These are phyloP conservation scores for Ichneumoninae sp. DNA, from an alignment of 2,888 invertebrate species.

Conservation along the genomic window DNA sequence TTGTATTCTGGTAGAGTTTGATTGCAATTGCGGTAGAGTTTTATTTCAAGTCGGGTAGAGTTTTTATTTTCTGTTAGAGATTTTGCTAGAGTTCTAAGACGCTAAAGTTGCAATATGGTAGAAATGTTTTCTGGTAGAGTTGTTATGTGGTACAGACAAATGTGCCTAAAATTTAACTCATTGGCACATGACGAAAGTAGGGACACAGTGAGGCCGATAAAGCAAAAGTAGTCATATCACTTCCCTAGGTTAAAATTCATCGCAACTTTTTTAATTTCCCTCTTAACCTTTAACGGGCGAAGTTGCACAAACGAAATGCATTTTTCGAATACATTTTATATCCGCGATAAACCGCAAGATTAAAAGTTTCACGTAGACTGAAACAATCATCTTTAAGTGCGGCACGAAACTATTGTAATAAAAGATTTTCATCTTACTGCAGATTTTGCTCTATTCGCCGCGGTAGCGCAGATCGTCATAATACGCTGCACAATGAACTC, in stretches of 20 bases:
- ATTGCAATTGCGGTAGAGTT: too few relatives aligned
- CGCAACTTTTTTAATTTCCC: not conserved
- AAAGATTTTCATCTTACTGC: not conserved
- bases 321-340: too few relatives aligned
- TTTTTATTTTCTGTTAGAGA: too few relatives aligned
- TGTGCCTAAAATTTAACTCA: too few relatives aligned
- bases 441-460: not conserved
- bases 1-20: too few relatives aligned
- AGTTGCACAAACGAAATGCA: too few relatives aligned
- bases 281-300: not conserved
- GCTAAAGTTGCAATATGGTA: too few relatives aligned
- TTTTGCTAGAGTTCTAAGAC: too few relatives aligned
- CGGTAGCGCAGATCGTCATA: not conserved
- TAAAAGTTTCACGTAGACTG: not conserved
- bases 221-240: not conserved
- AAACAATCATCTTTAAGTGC: not conserved
- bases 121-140: too few relatives aligned
- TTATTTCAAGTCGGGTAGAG: too few relatives aligned
- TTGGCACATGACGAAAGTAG: not conserved
- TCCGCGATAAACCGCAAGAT: not conserved
- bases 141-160: too few relatives aligned
- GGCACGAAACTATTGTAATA: not conserved
- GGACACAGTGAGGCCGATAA: not conserved
- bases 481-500: constrained; percentile 6
- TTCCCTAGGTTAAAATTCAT: not conserved